Conservation (phyloP, 2,797 vertebrate species). For the Pyrocephalus nanus region DNA sequence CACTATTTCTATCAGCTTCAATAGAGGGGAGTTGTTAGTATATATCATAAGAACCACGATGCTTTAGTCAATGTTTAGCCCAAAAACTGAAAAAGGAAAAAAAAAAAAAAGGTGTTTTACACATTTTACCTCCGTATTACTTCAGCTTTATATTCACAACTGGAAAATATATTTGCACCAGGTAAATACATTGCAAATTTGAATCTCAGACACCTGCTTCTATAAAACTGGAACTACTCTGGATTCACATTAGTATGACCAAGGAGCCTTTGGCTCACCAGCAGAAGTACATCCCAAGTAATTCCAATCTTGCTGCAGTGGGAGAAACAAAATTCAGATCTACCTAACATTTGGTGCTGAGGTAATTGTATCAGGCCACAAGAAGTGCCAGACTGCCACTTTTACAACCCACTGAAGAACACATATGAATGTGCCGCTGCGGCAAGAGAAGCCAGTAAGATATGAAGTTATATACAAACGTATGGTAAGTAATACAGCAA, state of each 20-base stretch:
- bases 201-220: neutral
- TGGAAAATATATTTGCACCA: neutral
- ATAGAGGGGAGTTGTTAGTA: neutral
- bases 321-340: constrained; percentile 17
- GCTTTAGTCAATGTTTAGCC: neutral
- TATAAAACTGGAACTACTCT: constrained; percentile 15
- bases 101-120: neutral
- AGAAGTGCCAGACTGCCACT: neutral
- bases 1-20: neutral
- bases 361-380: neutral
- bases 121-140: neutral
- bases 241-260: neutral
- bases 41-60: neutral
- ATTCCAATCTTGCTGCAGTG: neutral
- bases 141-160: constrained; percentile 21
- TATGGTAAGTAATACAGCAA: neutral
- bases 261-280: neutral
- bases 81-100: neutral
- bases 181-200: neutral
- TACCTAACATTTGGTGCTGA: neutral
- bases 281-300: neutral
- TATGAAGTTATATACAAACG: neutral
- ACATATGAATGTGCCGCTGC: neutral
- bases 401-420: neutral
- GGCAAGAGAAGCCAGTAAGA: neutral